Conservation (phyloP, 2,113 vertebrate genomes). For the Desmodus rotundus region DNA sequence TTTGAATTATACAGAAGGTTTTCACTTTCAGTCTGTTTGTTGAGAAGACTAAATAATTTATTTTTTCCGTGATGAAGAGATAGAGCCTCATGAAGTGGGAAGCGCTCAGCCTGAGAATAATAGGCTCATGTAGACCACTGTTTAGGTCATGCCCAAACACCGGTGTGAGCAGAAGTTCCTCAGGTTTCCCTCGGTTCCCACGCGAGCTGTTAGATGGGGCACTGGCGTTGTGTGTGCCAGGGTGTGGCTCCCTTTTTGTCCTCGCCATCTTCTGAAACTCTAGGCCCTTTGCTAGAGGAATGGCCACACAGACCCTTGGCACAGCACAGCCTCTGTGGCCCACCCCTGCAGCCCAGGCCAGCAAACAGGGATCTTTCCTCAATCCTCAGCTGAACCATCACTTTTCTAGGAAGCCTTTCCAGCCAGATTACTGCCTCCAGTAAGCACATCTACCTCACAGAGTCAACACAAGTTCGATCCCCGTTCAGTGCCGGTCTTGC, state of each 20-base stretch:
- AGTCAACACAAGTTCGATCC: not conserved
- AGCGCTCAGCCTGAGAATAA: not conserved
- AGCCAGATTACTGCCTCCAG: not conserved
- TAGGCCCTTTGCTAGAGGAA: not conserved
- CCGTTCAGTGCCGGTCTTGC: not conserved
- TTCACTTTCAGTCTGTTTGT: constrained; percentile 48
- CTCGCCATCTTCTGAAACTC: not conserved
- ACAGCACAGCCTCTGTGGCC: not conserved
- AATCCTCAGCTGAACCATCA: not conserved
- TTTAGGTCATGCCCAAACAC: not conserved
- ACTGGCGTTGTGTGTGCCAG: not conserved
- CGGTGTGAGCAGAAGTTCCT: not conserved
- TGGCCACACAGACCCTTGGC: rapidly evolving
- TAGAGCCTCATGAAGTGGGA: not conserved
- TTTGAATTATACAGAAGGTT: constrained; percentile 62
- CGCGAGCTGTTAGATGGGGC: not conserved
- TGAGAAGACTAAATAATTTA: constrained; percentile 64
- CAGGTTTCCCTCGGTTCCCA: not conserved
- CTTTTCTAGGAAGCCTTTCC: not conserved
- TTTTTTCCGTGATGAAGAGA: not conserved
- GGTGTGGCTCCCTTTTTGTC: not conserved
- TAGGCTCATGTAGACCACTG: not conserved
- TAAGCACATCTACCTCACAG: not conserved
- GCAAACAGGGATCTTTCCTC: not conserved
- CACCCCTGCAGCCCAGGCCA: not conserved